Base-by-base conservation (phyloP, 2,113 vertebrate genomes). In the Labrus mixtus region DNA sequence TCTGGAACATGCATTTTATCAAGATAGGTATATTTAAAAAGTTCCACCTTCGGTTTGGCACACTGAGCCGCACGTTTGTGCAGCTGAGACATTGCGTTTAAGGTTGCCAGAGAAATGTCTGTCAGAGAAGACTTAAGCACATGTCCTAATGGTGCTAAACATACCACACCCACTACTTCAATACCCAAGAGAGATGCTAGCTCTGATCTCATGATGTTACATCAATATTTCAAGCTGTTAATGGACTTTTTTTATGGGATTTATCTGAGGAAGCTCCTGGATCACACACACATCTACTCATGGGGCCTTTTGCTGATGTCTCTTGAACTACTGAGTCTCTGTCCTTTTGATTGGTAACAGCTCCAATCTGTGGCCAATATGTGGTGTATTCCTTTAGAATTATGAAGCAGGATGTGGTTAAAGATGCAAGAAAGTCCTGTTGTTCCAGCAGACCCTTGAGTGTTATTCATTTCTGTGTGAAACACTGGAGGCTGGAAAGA, bases 141-240 rank as follows among this genome's bases (percentile, higher is more conserved):
- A 62, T 13, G 12, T 61, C 12, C 37, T 23, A 68, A 57, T 45
- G 51, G 22, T 22, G 39, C 57, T 63, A 50, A 62, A 80, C 50
- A 20, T 2, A 12, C 25, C 65, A 64, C 37, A 17, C 46, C 37
- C 13, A 45, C 59, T 15, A 3, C 23, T 69, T 43, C 6, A 37
- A 68, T 17, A 54, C 59, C 1, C n/a, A 1, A 37, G 65, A 57
- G 64, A 51, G 33, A 29, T 16, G 63, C 39, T 11, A 9, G 4
- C 57, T 23, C 53, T 11, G 22, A 45, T 59, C 25, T 45, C 16
- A 74, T 17, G 22, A 45, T 45, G 45, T 8, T 25, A 7, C 56
- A 76, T 70, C 12, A 61, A 67, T 77, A 69, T 81, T 74, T 81
- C 17, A 64, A 54, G 17, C 23, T n/a, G 17, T 48, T 54, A 58